Evolutionary conservation across 2,888 invertebrate species (phyloP).

Genomic region (Ectemnius cavifrons): DNA sequence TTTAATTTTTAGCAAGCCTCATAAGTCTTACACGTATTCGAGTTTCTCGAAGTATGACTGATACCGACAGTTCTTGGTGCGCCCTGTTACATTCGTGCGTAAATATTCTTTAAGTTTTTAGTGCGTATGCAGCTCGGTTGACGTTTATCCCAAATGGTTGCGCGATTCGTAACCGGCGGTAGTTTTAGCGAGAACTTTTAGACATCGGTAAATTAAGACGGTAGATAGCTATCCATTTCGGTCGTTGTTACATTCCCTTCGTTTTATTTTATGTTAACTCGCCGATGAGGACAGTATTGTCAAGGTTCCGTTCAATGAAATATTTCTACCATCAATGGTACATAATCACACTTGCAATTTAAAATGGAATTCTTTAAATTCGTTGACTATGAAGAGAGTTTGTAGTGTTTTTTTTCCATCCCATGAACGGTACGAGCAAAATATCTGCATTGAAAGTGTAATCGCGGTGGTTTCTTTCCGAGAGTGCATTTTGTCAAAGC

Average conservation of each 20-base stretch:
- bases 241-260: conserved; percentile 14
- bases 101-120: conserved; percentile 1
- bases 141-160: too few relatives aligned
- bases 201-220: not conserved
- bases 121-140: too few relatives aligned
- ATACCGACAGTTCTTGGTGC: conserved; percentile 16
- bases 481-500: too few relatives aligned
- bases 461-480: too few relatives aligned
- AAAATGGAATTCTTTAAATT: too few relatives aligned
- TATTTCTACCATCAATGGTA: not conserved
- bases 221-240: conserved; percentile 26
- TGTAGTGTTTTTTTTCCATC: too few relatives aligned
- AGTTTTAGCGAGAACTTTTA: too few relatives aligned
- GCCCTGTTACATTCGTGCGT: not conserved
- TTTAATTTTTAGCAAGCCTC: conserved; percentile 42
- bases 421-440: too few relatives aligned
- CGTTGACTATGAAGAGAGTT: too few relatives aligned
- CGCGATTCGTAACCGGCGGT: too few relatives aligned
- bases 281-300: not conserved
- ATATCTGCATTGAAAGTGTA: too few relatives aligned
- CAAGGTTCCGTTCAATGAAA: not conserved
- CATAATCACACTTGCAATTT: too few relatives aligned
- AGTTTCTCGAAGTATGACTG: conserved; percentile 11
- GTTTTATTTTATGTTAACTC: conserved; percentile 15
- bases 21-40: conserved; percentile 9